Conservation (phyloP, 1,140 invertebrate species). For the Drosophila jambulina region DNA sequence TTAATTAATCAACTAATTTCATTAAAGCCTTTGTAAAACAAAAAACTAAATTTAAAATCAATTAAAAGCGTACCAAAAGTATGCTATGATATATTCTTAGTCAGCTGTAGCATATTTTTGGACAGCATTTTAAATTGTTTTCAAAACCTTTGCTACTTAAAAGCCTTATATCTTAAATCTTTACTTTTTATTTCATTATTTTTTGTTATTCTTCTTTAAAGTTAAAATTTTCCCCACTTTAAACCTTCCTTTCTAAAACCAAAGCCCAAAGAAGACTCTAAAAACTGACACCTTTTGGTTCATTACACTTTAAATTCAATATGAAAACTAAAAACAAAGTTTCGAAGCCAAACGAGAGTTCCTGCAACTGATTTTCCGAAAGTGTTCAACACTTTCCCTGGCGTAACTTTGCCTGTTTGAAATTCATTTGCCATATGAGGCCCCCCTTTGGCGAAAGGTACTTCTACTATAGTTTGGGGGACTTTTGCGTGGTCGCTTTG, state of each 20-base stretch:
- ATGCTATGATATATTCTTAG: background rate
- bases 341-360: constrained; percentile 6
- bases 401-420: constrained; percentile 4
- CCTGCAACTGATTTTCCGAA: background rate
- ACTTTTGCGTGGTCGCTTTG: constrained; percentile 6
- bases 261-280: background rate
- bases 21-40: background rate
- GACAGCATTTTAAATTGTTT: background rate
- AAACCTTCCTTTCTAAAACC: background rate
- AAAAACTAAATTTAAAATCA: background rate
- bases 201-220: too few species aligned
- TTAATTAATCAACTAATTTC: constrained; percentile 1
- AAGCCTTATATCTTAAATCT: too few species aligned
- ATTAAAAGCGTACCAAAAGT: background rate
- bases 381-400: constrained; percentile 15
- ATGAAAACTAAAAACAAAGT: background rate
- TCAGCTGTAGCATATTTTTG: background rate
- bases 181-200: background rate
- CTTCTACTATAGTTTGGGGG: background rate
- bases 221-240: background rate
- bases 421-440: constrained; percentile 36
- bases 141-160: background rate
- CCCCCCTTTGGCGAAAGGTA: background rate
- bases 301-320: constrained; percentile 7
- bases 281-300: background rate